Conservation (phyloP, 2,797 vertebrate genomes). For the Chiloscyllium punctatum region DNA sequence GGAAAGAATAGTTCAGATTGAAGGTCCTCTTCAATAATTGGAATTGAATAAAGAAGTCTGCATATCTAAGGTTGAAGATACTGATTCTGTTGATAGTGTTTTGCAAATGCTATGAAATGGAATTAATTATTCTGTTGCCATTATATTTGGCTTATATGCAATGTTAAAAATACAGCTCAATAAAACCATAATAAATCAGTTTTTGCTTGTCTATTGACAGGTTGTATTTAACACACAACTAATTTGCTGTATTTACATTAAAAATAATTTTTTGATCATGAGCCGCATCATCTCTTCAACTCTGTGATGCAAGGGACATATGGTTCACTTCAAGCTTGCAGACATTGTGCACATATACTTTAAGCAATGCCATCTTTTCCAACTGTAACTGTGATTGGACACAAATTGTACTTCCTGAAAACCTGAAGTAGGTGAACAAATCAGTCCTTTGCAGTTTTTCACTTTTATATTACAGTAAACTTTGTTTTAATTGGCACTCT, state of each 20-base stretch:
- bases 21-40: background rate
- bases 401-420: background rate
- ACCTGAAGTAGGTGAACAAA: conserved; percentile 13
- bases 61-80: background rate
- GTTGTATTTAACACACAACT: background rate
- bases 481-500: no score
- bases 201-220: background rate
- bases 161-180: background rate
- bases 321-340: background rate
- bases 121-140: background rate
- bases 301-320: background rate
- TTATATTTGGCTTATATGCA: background rate
- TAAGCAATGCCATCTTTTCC: conserved; percentile 3
- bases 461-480: no score
- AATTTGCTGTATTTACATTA: background rate
- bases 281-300: background rate
- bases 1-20: background rate
- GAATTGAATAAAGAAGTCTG: background rate
- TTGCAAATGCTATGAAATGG: background rate
- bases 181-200: background rate
- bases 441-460: background rate
- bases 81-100: background rate
- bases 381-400: conserved; percentile 13
- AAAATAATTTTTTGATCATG: background rate
- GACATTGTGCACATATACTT: background rate